Percentiles rank a stretch among this genome's conserved stretches.
These are phyloP conservation scores for Ceryle rudis DNA, from an alignment of 2,797 vertebrate genomes.

Conservation along the genomic window DNA sequence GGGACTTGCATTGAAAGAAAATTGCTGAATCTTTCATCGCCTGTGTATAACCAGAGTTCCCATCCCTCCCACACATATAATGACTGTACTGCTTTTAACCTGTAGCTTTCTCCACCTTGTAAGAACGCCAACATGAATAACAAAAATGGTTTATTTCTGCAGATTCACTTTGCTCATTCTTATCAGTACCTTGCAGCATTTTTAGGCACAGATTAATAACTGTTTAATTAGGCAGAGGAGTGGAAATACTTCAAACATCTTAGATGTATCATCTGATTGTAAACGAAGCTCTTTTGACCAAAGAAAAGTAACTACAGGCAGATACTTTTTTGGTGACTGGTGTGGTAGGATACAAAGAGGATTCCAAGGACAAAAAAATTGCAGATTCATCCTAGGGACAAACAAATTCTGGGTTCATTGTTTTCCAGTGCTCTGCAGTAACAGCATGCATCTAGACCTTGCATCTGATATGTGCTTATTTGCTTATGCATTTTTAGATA, in stretches of 20 bases:
- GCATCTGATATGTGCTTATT: neutral
- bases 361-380: neutral
- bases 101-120: slow-evolving; percentile 5
- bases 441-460: neutral
- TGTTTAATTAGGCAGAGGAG: neutral
- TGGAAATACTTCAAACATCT: neutral
- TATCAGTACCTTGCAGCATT: neutral
- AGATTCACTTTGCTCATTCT: neutral
- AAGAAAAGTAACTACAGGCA: neutral
- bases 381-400: neutral
- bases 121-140: slow-evolving; percentile 5
- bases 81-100: neutral
- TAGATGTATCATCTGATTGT: neutral
- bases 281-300: neutral
- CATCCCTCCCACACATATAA: neutral
- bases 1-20: neutral
- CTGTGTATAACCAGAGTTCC: neutral
- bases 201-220: neutral
- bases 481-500: neutral
- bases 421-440: neutral
- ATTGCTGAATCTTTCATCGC: neutral
- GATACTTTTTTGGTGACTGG: neutral
- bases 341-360: neutral
- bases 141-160: neutral
- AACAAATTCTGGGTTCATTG: neutral